Conservation (phyloP, 2,113 vertebrate genomes). For the Ornithorhynchus anatinus region DNA sequence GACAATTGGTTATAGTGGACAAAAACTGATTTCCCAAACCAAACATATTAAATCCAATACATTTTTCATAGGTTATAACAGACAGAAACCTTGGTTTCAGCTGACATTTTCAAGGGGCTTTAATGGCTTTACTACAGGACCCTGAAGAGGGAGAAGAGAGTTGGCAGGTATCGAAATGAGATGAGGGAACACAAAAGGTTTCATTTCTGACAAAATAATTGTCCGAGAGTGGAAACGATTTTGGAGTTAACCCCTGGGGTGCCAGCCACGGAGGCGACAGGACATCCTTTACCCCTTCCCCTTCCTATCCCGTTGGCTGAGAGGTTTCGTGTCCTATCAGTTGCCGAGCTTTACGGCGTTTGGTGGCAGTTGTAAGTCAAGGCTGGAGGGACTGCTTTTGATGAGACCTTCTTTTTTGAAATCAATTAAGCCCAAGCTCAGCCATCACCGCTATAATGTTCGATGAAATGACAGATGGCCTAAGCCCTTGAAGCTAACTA, state of each 20-base stretch:
- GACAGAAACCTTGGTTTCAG: conserved; percentile 56
- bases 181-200: conserved; percentile 48
- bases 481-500: too few species aligned
- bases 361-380: background rate
- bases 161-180: conserved; percentile 50
- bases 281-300: conserved; percentile 1
- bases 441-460: too few species aligned
- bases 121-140: conserved; percentile 39
- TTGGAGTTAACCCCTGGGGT: conserved; percentile 32
- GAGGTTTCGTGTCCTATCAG: background rate
- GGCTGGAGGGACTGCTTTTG: background rate
- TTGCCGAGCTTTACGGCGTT: background rate
- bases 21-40: conserved; percentile 67
- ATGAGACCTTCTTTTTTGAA: background rate
- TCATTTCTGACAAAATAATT: conserved; percentile 52
- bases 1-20: conserved; percentile 59
- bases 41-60: conserved; percentile 57
- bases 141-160: conserved; percentile 30
- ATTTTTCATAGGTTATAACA: conserved; percentile 54
- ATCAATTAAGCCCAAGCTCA: background rate
- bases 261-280: conserved; percentile 10
- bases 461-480: too few species aligned
- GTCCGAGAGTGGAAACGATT: conserved; percentile 36
- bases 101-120: conserved; percentile 49
- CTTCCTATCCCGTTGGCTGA: background rate